phyloP scores from a whole-genome alignment of 2,797 vertebrate genomes.

The Rhincodon typus region DNA sequence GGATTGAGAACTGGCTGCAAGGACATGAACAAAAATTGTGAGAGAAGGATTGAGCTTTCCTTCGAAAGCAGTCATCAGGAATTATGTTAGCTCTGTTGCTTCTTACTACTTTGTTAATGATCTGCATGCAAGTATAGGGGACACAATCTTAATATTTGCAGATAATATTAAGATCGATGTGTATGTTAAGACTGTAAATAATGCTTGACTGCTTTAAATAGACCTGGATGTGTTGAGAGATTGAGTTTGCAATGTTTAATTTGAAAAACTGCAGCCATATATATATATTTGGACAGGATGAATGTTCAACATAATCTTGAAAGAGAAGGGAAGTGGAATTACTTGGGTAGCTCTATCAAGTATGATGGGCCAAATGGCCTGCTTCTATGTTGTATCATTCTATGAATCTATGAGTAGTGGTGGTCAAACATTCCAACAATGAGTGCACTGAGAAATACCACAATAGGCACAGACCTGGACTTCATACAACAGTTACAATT shows the following conservation, averaged over 20 bases:
- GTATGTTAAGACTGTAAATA: neutral
- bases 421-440: neutral
- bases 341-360: neutral
- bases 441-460: neutral
- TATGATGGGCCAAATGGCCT: neutral
- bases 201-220: neutral
- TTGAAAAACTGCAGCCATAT: neutral
- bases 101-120: neutral
- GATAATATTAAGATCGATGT: neutral
- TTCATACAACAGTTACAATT: neutral
- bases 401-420: neutral
- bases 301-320: neutral
- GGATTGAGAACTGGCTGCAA: neutral
- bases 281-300: neutral
- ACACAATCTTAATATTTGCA: neutral
- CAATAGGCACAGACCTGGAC: too few relatives aligned
- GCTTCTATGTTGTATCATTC: neutral
- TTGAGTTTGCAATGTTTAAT: neutral
- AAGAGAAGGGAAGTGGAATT: neutral
- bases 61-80: neutral
- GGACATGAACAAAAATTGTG: neutral
- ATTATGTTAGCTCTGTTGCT: neutral
- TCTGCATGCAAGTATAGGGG: neutral
- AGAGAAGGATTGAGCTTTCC: neutral
- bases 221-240: neutral